Evolutionary conservation across 1,140 invertebrate genomes (phyloP).

Genomic region (Aphaenogaster ashmeadi): DNA sequence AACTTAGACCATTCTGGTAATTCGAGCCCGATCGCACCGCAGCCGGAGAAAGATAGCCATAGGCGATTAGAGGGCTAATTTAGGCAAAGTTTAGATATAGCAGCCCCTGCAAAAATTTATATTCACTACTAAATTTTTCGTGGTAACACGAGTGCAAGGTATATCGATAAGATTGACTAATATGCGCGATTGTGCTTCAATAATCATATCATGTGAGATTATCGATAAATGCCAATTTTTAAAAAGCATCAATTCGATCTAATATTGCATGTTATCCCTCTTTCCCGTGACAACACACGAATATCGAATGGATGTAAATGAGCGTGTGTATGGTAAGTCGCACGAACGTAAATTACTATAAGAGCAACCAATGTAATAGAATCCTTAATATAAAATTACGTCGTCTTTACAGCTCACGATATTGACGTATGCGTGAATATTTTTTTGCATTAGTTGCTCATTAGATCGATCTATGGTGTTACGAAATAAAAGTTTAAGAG

Average conservation of each 20-base stretch:
- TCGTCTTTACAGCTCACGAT: neutral
- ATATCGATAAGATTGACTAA: slow-evolving; percentile 53
- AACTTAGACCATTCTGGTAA: slow-evolving; percentile 67
- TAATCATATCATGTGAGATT: slow-evolving; percentile 37
- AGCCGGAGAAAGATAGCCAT: slow-evolving; percentile 77
- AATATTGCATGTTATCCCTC: slow-evolving; percentile 72
- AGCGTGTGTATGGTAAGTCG: slow-evolving; percentile 30
- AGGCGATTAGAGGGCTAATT: slow-evolving; percentile 76
- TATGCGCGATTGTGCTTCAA: slow-evolving; percentile 45
- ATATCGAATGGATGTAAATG: slow-evolving; percentile 45
- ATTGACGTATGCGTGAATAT: slow-evolving; percentile 30
- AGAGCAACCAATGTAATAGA: slow-evolving; percentile 41
- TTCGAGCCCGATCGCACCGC: slow-evolving; percentile 69
- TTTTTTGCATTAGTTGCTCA: slow-evolving; percentile 37
- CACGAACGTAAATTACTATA: slow-evolving; percentile 37
- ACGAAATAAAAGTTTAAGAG: slow-evolving; percentile 54
- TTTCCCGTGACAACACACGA: slow-evolving; percentile 51
- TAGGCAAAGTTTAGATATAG: slow-evolving; percentile 79
- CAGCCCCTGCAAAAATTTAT: slow-evolving; percentile 78
- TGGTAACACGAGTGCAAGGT: slow-evolving; percentile 26
- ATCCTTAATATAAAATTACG: neutral
- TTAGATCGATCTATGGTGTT: slow-evolving; percentile 33
- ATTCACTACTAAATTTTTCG: slow-evolving; percentile 72
- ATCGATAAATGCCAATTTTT: slow-evolving; percentile 35
- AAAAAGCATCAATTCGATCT: slow-evolving; percentile 57